Evolutionary conservation across 2,888 invertebrate species (phyloP), one percentile per base, ranked within the genome.

Genomic region (Drosophila eohydei): DNA sequence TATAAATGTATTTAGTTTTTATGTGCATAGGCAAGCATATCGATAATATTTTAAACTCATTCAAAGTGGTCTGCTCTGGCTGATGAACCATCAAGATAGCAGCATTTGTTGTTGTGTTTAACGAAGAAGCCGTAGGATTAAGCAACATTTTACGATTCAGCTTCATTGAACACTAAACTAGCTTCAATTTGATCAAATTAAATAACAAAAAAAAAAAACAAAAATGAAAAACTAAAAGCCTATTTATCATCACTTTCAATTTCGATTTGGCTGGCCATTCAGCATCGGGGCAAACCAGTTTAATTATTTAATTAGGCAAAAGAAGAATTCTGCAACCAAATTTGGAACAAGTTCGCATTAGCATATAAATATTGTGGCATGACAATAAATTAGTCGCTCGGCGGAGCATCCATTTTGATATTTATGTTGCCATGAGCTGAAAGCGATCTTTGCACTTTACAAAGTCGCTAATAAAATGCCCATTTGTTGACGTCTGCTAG

Each of bases 41-140:
- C 56, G 54, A 69, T 62, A 76, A 72, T 61, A 70, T 70, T 76
- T 86, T 80, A 74, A 88, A 80, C 82, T 78, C 66, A 89, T 81
- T 82, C 67, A 73, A 71, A 79, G 76, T 40, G 77, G 63, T 78
- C 59, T 69, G 44, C 21, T 59, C 34, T 51, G 21, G 63, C 54
- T 65, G 73, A 68, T 73, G 66, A 46, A 43, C 74, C 62, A 62
- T 52, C 46, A 51, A 32, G 58, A 16, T 46, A 38, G 14, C 46
- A n/a, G 14, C 56, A 54, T 38, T 54, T 40, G 54, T 28, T 38
- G 14, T 40, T 41, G 21, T 46, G 12, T 51, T 60, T 16, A 70
- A 70, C 44, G 59, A 44, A 62, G 80, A 67, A 44, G 51, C 5
- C 38, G 7, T 32, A 7, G 28, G 55, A 56, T 71, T 52, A 41